Base-by-base conservation (phyloP, 2,888 invertebrate species). In the Perdita meconis region DNA sequence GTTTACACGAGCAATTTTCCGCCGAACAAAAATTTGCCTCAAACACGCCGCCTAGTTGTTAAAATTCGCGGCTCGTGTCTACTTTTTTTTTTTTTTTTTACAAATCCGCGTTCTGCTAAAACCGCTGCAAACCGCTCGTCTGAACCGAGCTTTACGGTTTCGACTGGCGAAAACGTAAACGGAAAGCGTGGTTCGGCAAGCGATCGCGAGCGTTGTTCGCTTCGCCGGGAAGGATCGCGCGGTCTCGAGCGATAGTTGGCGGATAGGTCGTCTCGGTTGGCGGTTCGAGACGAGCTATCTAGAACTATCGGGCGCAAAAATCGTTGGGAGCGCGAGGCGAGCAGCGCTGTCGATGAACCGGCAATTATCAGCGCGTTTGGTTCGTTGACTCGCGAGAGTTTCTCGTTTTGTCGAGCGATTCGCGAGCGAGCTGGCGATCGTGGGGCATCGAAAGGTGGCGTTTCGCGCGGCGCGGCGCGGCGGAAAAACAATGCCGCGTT, bases 311-410 rank as follows among this genome's bases (percentile, higher is more conserved):
- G 38, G 26, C 56, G 59, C 36, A 61, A 57, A 55, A 47, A 30
- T 75, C 36, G 22, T 67, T 42, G 12, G 36, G 10, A 44, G 50
- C 51, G 36, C 56, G 26, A 68, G 16, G 61, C 26, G 44, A 24
- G 40, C 36, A 16, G 59, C 24, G 42, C 13, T 30, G 47, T 63
- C 56, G 10, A 24, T 16, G 66, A 64, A 36, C 63, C 71, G 66
- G 66, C 69, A 67, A 71, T 82, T 82, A 83, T 83, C 80, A 73
- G 61, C 38, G 16, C 66, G 67, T 80, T 83, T 84, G 71, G 85
- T 85, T 84, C 85, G 83, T 84, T 83, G 84, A 85, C 85, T 86
- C 85, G 47, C 61, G 19, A 16, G 55, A 50, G 53, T 19, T 16
- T 65, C 24, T 42, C 24, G 26, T 24, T 44, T 26, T 24, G 51